These are phyloP conservation scores for Coturnix japonica DNA, from an alignment of 2,113 vertebrate species.

Conservation along the genomic window DNA sequence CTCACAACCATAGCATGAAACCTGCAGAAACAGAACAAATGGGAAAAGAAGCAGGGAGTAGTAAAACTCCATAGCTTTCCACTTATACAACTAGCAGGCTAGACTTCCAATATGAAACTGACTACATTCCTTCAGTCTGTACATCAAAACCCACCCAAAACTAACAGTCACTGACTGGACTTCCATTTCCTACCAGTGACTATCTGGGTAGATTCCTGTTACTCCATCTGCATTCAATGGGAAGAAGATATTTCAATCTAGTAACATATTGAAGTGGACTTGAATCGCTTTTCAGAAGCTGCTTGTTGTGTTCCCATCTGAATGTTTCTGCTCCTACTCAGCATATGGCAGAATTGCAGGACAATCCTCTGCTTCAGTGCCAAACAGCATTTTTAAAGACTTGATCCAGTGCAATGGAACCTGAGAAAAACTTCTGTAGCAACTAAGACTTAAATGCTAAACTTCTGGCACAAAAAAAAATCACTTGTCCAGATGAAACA, in stretches of 20 bases:
- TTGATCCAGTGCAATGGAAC: not conserved
- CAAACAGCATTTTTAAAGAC: not conserved
- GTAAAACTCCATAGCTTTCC: not conserved
- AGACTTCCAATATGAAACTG: not conserved
- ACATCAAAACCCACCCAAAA: not conserved
- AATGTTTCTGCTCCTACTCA: not conserved
- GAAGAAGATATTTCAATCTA: not conserved
- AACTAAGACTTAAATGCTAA: not conserved
- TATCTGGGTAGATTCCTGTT: not conserved
- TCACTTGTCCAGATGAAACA: constrained; percentile 11
- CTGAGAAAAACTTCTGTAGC: constrained; percentile 20
- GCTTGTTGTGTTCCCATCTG: not conserved
- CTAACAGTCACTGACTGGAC: not conserved
- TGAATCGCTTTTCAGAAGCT: not conserved
- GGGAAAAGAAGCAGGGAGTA: not conserved
- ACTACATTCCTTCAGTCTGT: not conserved
- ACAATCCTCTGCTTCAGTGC: not conserved
- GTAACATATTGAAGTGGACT: not conserved
- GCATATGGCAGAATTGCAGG: not conserved
- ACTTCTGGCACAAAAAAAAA: not conserved
- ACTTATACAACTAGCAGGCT: not conserved
- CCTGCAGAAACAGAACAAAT: not conserved
- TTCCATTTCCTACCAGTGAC: not conserved
- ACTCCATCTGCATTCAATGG: not conserved
- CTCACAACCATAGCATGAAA: not conserved